Base-by-base conservation (phyloP, 2,888 invertebrate species). In the Piscicola geometra region DNA sequence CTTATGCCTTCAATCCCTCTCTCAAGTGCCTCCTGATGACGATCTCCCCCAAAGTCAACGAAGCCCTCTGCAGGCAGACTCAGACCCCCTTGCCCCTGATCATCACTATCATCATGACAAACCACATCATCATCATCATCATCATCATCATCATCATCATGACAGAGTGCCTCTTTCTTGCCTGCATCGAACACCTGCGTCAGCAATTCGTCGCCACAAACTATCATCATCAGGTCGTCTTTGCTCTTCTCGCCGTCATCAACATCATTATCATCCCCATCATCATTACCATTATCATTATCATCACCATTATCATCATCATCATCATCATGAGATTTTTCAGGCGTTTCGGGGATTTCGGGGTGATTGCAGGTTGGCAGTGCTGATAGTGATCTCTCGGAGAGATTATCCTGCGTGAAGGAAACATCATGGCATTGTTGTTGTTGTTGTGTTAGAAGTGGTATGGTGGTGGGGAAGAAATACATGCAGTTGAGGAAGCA, bases 361-460 rank as follows among this genome's bases (percentile, higher is more conserved):
- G 5, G 5, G 15, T 15, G 15, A 15, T 36, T 36, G 68, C 66
- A 30, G 67, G 76, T 25, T 75, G 69, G 25, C 69, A 30, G 35
- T 72, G 66, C 15, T 72, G 73, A 25, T 72, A 32, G 12, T 69
- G 56, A 3, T 21, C 12, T 21, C 56, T 71, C 18, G 67, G 25
- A 32, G 82, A 80, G 28, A 82, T 82, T 64, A 75, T 76, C 77
- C 77, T 78, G 21, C 71, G 76, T 25, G 76, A 77, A n/a, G 75
- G 72, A 18, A 77, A 67, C 1, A 75, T 77, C 12, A 94, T 91
- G n/a, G 80, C 79, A 18, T 81, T 80, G 41, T 41, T 9, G 41
- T 41, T 1, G 3, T 21, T 25, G 66, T 33, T 1, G 66, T 33
- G 28, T 1, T 66, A 66, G 66, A 21, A 66, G 67, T n/a, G 28